Base-by-base conservation (phyloP, 1,140 invertebrate genomes). In the Probaryconus sp. region DNA sequence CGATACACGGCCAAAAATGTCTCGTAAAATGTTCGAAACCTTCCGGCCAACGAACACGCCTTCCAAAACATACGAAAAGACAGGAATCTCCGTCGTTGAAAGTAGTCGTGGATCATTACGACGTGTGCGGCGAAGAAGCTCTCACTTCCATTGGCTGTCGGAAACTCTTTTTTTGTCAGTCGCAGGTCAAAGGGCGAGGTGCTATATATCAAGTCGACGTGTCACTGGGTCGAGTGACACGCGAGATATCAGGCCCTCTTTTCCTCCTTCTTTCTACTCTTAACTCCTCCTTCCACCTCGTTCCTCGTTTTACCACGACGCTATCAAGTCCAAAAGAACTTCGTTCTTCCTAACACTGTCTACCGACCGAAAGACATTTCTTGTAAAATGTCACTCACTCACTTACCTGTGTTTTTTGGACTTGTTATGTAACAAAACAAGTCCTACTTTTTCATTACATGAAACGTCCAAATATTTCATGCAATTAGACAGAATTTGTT, bases 161-260 rank as follows among this genome's bases (percentile, higher is more conserved):
- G 42, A 16, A 56, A 37, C 18, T 42, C 37, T 48, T 20, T 61
- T 60, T 60, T 45, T 47, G 45, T 51, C 28, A 43, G 28, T 14
- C 17, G 28, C 33, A 31, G 43, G 50, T 40, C 50, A 30, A 58
- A 56, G 63, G 35, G 21, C 35, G 43, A 47, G 16, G 38, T 43
- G 43, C 47, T 58, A 65, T 58, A 43, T 65, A 72, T 64, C 55
- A 61, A 56, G 42, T 38, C 35, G 31, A 60, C 38, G 56, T 38
- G 40, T 24, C 55, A 35, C 38, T 47, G 43, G 43, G 18, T 31
- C 43, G 58, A 58, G 68, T 71, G 58, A 64, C 58, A 64, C 43
- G 50, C 37, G 68, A 71, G 58, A 61, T 61, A 58, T 47, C 51
- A 43, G 37, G 7, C 18, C 35, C 18, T 5, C 26, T 9, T 31